Conservation (phyloP, 2,888 invertebrate genomes). For the Lacanobia wlatinum region DNA sequence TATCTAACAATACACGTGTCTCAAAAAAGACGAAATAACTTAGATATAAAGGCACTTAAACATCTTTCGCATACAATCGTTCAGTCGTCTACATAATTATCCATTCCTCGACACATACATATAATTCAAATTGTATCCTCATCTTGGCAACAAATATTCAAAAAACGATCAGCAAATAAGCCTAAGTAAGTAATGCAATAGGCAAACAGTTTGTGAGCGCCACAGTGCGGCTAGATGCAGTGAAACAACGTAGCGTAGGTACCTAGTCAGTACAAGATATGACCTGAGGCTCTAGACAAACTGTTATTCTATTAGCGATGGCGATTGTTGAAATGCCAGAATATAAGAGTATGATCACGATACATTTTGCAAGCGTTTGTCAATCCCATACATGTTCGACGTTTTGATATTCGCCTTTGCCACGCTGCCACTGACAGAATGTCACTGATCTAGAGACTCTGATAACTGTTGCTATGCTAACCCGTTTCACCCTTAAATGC, state of each 20-base stretch:
- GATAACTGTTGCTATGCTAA: neutral
- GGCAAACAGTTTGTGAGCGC: constrained; percentile 56
- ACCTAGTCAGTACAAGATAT: neutral
- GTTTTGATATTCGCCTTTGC: too few relatives aligned
- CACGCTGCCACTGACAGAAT: too few relatives aligned
- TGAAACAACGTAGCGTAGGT: too few relatives aligned
- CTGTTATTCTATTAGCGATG: too few relatives aligned
- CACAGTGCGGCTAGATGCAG: constrained; percentile 39
- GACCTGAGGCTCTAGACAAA: too few relatives aligned
- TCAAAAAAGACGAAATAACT: too few relatives aligned
- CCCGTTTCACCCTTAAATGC: neutral
- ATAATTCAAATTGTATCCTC: constrained; percentile 57
- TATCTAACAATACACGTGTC: too few relatives aligned
- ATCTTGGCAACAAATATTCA: constrained; percentile 58
- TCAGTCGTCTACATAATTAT: constrained; percentile 6
- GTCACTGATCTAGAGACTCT: too few relatives aligned
- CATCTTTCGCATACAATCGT: constrained; percentile 2
- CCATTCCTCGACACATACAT: constrained; percentile 15
- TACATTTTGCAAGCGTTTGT: too few relatives aligned
- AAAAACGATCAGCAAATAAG: constrained; percentile 67
- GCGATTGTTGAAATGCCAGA: too few relatives aligned
- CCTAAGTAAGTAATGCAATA: constrained; percentile 66
- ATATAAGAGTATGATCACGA: too few relatives aligned
- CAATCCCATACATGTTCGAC: too few relatives aligned
- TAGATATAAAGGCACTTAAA: neutral